These are phyloP conservation scores for Pachydiplax longipennis DNA, from an alignment of 2,888 invertebrate genomes.

Conservation along the genomic window DNA sequence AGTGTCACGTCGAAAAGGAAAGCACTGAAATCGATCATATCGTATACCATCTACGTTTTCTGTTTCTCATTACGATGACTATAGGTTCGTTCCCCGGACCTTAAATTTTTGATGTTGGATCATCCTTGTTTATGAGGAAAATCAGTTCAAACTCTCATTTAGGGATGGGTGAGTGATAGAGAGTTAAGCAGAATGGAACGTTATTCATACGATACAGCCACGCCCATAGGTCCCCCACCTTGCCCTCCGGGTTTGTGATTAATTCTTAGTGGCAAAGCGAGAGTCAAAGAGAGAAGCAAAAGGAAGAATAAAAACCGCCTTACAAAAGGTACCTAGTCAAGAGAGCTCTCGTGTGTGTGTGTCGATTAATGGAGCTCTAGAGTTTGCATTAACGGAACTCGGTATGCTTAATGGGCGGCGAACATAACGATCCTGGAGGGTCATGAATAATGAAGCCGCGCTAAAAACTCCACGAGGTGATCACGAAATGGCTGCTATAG, in stretches of 20 bases:
- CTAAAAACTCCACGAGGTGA: conserved; percentile 7
- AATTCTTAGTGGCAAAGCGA: not conserved
- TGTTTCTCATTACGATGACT: too few relatives aligned
- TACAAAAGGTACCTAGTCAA: conserved; percentile 40
- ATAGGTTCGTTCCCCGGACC: not conserved
- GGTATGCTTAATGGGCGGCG: conserved; percentile 33
- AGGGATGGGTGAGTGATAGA: not conserved
- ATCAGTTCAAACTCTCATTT: not conserved
- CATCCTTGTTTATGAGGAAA: not conserved
- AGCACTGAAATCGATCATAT: too few relatives aligned
- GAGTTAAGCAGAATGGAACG: conserved; percentile 19
- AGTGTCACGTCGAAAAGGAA: too few relatives aligned
- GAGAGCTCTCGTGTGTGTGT: not conserved
- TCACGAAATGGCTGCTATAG: not conserved
- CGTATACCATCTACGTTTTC: too few relatives aligned
- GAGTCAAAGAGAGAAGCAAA: not conserved
- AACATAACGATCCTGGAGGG: conserved; percentile 21
- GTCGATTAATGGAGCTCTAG: conserved; percentile 31
- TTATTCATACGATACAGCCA: conserved; percentile 28
- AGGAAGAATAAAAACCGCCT: not conserved
- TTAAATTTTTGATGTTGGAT: not conserved
- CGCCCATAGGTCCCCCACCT: conserved; percentile 12
- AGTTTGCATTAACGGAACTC: conserved; percentile 39
- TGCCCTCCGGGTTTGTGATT: conserved; percentile 28
- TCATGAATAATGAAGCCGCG: conserved; percentile 15